A percentile compares a stretch with the other conserved stretches of the same genome.
Conservation (phyloP, 1,140 invertebrate genomes). For the Bemisia tabaci region DNA sequence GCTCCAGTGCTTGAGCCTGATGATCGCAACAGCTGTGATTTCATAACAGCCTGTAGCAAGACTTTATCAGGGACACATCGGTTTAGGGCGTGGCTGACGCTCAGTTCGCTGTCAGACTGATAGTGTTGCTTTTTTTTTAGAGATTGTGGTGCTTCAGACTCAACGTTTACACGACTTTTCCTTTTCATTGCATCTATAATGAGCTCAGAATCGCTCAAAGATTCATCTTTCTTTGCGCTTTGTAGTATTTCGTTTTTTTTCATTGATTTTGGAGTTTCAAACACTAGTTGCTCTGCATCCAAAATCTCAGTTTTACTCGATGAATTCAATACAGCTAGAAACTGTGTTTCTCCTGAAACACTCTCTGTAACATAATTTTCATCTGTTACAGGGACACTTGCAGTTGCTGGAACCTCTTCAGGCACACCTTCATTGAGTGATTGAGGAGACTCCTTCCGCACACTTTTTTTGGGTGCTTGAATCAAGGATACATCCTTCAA, state of each 20-base stretch:
- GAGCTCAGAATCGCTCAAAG: background rate
- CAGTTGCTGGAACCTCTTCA: no score
- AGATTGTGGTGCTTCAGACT: background rate
- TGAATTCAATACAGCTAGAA: no score
- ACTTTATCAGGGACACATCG: background rate
- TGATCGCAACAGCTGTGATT: background rate
- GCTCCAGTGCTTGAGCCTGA: background rate
- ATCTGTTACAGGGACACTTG: no score
- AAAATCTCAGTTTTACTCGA: no score
- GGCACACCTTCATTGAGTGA: no score
- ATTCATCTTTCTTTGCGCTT: background rate
- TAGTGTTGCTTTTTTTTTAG: background rate
- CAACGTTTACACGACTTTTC: background rate
- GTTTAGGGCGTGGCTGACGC: background rate
- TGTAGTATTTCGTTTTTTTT: no score
- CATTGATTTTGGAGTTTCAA: no score
- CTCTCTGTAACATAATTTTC: no score
- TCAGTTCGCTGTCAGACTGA: background rate
- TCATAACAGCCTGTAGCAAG: background rate
- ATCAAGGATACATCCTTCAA: background rate
- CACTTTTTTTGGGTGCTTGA: no score
- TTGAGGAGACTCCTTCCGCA: no score
- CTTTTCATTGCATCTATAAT: background rate
- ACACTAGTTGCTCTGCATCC: no score
- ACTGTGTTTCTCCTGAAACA: no score